Conservation (phyloP, 2,888 invertebrate species). For the Trisateles emortualis region DNA sequence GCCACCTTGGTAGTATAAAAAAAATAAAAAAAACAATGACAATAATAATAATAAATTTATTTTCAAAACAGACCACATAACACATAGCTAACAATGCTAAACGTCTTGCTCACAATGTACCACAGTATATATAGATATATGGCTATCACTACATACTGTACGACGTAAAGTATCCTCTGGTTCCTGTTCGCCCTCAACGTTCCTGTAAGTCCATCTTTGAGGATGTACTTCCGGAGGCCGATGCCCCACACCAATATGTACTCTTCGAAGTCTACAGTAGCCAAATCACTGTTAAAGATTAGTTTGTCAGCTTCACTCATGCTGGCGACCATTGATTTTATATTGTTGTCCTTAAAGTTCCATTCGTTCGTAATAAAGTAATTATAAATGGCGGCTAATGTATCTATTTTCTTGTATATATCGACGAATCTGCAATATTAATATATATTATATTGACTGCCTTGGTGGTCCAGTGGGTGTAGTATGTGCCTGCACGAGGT, state of each 20-base stretch:
- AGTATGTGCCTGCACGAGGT: too few relatives aligned
- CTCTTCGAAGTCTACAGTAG: slow-evolving; percentile 14
- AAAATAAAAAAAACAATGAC: too few relatives aligned
- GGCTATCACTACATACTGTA: not conserved
- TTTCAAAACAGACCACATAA: too few relatives aligned
- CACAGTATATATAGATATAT: not conserved
- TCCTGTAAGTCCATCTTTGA: slow-evolving; percentile 1
- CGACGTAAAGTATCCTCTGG: not conserved
- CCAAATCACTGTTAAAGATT: slow-evolving; percentile 39
- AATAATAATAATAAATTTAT: too few relatives aligned
- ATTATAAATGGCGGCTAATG: slow-evolving; percentile 8
- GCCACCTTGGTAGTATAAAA: too few relatives aligned
- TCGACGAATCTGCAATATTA: slow-evolving; percentile 12
- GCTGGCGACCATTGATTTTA: not conserved
- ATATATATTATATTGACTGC: too few relatives aligned
- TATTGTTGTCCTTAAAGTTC: slow-evolving; percentile 19
- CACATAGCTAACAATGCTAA: too few relatives aligned
- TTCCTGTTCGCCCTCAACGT: not conserved
- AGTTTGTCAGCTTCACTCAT: slow-evolving; percentile 31
- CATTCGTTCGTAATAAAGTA: slow-evolving; percentile 28
- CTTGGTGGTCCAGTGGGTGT: too few relatives aligned
- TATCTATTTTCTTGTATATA: slow-evolving; percentile 32
- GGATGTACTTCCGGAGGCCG: slow-evolving; percentile 9
- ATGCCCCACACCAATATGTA: not conserved
- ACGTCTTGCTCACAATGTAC: not conserved